Conservation (phyloP, 2,797 vertebrate species). For the Botia kubotai region DNA sequence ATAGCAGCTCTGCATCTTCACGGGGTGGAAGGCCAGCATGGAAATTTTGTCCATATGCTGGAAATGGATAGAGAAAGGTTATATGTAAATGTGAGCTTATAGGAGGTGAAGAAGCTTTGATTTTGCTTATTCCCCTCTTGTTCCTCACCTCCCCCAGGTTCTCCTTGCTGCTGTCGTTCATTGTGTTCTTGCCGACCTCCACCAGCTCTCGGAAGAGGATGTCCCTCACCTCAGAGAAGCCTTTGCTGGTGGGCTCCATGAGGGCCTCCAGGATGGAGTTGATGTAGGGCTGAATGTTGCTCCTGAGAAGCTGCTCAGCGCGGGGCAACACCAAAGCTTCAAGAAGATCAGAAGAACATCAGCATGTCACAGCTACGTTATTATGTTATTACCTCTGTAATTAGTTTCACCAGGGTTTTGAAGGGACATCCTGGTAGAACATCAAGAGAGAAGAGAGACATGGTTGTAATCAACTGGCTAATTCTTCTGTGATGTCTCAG, state of each 20-base stretch:
- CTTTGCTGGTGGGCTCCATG: constrained; percentile 94
- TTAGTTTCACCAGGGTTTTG: not conserved
- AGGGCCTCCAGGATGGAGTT: constrained; percentile 94
- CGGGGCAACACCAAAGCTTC: constrained; percentile 87
- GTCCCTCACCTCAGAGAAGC: constrained; percentile 90
- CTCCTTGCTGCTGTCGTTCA: constrained; percentile 85
- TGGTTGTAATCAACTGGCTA: not conserved
- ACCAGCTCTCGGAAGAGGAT: constrained; percentile 92
- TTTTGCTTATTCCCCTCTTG: not conserved
- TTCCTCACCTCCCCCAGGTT: constrained; percentile 87
- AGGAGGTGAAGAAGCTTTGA: not conserved
- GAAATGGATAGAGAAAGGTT: not conserved
- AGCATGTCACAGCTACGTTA: not conserved
- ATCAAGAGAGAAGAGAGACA: not conserved
- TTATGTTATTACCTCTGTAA: not conserved
- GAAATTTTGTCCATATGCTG: constrained; percentile 95
- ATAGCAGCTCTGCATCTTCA: constrained; percentile 97
- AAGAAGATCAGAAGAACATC: not conserved
- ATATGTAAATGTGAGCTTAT: not conserved
- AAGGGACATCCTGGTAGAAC: not conserved
- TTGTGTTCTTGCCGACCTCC: constrained; percentile 89
- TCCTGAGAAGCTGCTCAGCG: constrained; percentile 86
- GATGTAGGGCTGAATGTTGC: constrained; percentile 90
- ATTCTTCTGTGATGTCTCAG: not conserved
- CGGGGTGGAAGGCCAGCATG: constrained; percentile 93